A percentile compares a stretch with the other conserved stretches of the same genome.
phyloP scores from a whole-genome alignment of 2,113 vertebrate species.

The Laterallus jamaicensis region DNA sequence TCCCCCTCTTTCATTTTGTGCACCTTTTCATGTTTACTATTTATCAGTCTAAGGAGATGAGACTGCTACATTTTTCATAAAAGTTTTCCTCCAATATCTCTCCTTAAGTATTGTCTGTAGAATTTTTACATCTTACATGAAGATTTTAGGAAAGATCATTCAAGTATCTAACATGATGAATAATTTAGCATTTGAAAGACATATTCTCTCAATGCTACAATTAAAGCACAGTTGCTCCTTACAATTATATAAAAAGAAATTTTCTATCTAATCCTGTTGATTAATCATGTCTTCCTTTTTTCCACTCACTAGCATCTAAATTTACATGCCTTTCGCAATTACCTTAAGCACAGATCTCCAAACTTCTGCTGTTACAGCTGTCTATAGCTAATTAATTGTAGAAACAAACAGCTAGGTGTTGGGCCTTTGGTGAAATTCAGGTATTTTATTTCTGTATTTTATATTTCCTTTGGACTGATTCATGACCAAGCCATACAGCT shows the following conservation, averaged over 20 bases:
- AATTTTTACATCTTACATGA: conserved; percentile 26
- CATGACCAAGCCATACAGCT: background rate
- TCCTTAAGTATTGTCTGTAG: background rate
- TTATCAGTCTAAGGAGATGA: conserved; percentile 24
- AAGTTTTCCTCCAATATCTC: conserved; percentile 11
- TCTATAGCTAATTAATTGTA: background rate
- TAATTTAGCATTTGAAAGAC: conserved; percentile 63
- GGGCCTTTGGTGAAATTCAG: background rate
- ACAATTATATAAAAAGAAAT: conserved; percentile 31
- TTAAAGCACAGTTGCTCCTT: conserved; percentile 34
- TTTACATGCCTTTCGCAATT: conserved; percentile 24
- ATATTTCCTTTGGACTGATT: background rate
- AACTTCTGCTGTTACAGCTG: background rate
- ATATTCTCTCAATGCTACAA: conserved; percentile 50
- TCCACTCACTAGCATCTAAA: conserved; percentile 18
- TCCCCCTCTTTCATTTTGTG: background rate
- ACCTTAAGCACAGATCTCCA: background rate
- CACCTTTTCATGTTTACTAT: conserved; percentile 15
- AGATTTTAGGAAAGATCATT: conserved; percentile 43
- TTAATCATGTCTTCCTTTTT: conserved; percentile 28
- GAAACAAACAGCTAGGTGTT: background rate
- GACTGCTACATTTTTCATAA: background rate
- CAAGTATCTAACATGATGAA: conserved; percentile 16
- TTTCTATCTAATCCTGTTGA: conserved; percentile 37
- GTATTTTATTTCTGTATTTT: background rate